A percentile compares a stretch with the other conserved stretches of the same genome.
phyloP scores from a whole-genome alignment of 2,113 vertebrate genomes.

The Oxyura jamaicensis region DNA sequence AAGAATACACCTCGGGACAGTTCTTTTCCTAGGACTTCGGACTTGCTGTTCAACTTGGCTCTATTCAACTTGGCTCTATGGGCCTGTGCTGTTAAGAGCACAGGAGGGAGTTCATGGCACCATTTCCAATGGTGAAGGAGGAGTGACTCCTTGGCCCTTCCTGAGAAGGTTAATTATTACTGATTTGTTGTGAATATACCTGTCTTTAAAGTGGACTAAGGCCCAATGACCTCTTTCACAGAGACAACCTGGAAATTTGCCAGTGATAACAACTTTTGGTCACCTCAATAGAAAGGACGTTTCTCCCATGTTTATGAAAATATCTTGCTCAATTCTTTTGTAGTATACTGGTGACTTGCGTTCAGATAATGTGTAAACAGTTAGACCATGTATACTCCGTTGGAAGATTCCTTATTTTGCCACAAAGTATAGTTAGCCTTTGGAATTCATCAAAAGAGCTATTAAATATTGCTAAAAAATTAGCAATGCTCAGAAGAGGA shows the following conservation, averaged over 20 bases:
- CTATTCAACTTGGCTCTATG: not conserved
- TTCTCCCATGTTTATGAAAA: not conserved
- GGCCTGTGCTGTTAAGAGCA: too few relatives aligned
- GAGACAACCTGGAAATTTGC: not conserved
- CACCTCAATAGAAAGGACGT: not conserved
- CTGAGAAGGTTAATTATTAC: not conserved
- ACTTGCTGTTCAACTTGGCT: not conserved
- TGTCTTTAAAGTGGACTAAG: not conserved
- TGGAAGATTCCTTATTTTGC: not conserved
- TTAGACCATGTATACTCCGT: not conserved
- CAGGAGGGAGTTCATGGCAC: not conserved
- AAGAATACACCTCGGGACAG: rapidly evolving
- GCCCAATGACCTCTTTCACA: not conserved
- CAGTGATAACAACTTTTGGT: not conserved
- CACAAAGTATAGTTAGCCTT: not conserved
- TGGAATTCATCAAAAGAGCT: not conserved
- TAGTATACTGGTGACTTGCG: not conserved
- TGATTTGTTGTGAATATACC: not conserved
- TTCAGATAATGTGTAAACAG: not conserved
- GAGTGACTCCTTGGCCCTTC: not conserved
- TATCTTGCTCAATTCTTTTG: not conserved
- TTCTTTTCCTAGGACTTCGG: not conserved
- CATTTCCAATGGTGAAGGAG: not conserved
- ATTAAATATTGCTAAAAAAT: not conserved
- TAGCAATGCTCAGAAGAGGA: not conserved